Conservation (phyloP, 2,888 invertebrate genomes). For the Hemicrepidius hirtus region DNA sequence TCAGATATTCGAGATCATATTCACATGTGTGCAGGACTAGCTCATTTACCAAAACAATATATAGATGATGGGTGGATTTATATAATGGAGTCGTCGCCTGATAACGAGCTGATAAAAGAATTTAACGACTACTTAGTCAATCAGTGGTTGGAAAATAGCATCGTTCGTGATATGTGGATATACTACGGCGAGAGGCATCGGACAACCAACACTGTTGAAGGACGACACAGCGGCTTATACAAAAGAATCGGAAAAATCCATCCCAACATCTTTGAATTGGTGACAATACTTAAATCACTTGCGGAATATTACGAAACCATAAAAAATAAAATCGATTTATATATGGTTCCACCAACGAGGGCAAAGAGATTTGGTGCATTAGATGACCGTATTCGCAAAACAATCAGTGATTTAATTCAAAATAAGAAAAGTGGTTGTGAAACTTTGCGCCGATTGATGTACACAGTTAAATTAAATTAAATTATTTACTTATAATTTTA, state of each 20-base stretch:
- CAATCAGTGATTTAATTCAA: background rate
- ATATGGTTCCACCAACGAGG: background rate
- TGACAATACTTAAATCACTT: background rate
- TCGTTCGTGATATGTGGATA: constrained; percentile 26
- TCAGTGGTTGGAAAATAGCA: constrained; percentile 21
- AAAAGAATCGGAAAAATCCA: constrained; percentile 27
- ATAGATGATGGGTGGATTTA: too few relatives aligned
- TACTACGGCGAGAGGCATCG: constrained; percentile 19
- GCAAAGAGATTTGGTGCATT: background rate
- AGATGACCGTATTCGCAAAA: background rate
- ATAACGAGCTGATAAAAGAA: background rate
- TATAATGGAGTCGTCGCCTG: constrained; percentile 1
- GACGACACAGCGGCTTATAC: constrained; percentile 32
- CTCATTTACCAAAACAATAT: too few relatives aligned
- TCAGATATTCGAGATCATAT: background rate
- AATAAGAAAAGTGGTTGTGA: background rate
- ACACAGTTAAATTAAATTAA: background rate
- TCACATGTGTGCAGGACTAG: background rate
- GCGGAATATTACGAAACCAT: background rate
- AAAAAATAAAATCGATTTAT: background rate
- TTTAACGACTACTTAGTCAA: constrained; percentile 38
- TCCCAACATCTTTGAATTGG: constrained; percentile 32
- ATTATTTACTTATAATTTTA: too few relatives aligned
- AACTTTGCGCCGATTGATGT: background rate
- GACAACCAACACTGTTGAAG: constrained; percentile 20